Evolutionary conservation across 2,888 invertebrate genomes (phyloP).

Genomic region (Neria commutata): DNA sequence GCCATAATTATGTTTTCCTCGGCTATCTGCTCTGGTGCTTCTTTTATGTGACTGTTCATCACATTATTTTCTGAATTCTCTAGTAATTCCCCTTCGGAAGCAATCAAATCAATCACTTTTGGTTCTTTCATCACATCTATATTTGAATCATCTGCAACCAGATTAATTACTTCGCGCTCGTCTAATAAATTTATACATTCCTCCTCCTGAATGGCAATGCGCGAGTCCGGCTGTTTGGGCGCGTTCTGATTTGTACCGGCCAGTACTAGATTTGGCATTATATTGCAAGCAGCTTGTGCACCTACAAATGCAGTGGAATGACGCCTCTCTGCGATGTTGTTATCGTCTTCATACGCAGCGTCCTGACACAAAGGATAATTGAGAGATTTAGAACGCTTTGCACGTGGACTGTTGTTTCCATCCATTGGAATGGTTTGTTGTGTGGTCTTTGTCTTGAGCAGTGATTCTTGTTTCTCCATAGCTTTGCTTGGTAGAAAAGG

Average conservation of each 20-base stretch:
- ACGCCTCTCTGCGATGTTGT: constrained; percentile 29
- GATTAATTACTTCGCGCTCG: neutral
- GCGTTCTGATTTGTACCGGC: no score
- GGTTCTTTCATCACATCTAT: constrained; percentile 10
- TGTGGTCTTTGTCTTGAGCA: constrained; percentile 25
- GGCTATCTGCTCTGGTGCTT: no score
- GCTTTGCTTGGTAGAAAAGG: constrained; percentile 19
- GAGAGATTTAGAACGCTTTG: constrained; percentile 33
- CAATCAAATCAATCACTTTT: neutral
- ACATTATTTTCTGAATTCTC: neutral
- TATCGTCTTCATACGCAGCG: neutral
- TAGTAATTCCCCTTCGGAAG: neutral
- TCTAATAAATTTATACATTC: neutral
- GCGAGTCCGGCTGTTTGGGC: no score
- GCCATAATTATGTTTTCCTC: no score
- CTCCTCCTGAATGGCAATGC: no score
- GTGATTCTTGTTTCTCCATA: constrained; percentile 31
- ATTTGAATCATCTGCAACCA: constrained; percentile 17
- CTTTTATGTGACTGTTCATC: neutral
- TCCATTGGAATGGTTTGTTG: constrained; percentile 5
- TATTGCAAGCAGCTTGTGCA: no score
- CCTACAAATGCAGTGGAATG: constrained; percentile 30
- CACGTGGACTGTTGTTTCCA: constrained; percentile 28
- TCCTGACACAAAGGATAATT: no score
- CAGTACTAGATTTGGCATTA: no score